Percentiles rank a stretch among this genome's conserved stretches.
Evolutionary conservation across 2,888 invertebrate genomes (phyloP).

Genomic region (Leptogaster cylindrica): DNA sequence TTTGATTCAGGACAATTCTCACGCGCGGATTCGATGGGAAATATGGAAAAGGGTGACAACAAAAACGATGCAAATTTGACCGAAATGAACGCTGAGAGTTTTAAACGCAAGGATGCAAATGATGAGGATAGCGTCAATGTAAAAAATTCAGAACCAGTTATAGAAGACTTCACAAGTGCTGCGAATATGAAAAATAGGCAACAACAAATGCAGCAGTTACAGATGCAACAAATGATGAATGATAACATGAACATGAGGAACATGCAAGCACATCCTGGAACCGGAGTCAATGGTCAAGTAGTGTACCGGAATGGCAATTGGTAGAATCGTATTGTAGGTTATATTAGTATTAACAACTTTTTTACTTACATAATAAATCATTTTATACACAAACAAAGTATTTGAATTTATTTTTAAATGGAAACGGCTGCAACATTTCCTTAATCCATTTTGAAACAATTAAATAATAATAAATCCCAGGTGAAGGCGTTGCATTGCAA

Average conservation of each 20-base stretch:
- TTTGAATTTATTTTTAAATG: not conserved
- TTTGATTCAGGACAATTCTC: not conserved
- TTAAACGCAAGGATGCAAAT: not conserved
- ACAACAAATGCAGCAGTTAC: not conserved
- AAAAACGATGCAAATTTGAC: no score
- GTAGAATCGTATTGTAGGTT: not conserved
- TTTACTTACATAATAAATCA: conserved; percentile 9
- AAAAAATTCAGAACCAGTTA: not conserved
- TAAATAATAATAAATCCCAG: not conserved
- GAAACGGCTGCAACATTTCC: no score
- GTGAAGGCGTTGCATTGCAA: no score
- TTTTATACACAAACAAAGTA: not conserved
- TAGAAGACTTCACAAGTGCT: not conserved
- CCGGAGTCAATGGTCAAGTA: no score
- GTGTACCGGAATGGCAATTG: not conserved
- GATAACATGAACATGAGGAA: not conserved
- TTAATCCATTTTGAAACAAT: not conserved
- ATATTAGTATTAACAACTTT: conserved; percentile 1
- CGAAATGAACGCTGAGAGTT: not conserved
- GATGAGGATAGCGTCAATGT: not conserved
- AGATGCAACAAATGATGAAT: conserved; percentile 1
- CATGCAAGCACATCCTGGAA: no score
- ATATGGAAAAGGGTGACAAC: not conserved
- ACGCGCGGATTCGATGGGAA: not conserved
- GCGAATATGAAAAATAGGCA: not conserved